Conservation (phyloP, 2,888 invertebrate genomes). For the Drosophila anomelani region DNA sequence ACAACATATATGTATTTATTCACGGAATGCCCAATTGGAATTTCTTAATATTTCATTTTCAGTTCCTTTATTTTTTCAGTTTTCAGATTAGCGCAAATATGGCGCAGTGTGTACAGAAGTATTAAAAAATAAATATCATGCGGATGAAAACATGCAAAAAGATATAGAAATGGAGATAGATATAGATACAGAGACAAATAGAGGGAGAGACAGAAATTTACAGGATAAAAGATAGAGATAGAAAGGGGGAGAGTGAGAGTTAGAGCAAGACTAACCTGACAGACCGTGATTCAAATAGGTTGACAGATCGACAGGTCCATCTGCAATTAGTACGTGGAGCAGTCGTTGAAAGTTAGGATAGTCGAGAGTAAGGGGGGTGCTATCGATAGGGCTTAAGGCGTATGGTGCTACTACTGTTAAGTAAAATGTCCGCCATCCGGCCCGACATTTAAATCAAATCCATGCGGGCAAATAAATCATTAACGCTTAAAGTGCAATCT, state of each 20-base stretch:
- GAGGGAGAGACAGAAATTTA: constrained; percentile 7
- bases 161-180: constrained; percentile 36
- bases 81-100: constrained; percentile 49
- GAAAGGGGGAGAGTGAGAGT: constrained; percentile 12
- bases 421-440: constrained; percentile 1
- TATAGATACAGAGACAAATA: constrained; percentile 18
- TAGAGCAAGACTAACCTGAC: constrained; percentile 83
- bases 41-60: constrained; percentile 26
- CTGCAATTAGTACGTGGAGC: constrained; percentile 81
- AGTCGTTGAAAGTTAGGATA: constrained; percentile 61
- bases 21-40: constrained; percentile 7
- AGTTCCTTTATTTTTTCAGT: constrained; percentile 36
- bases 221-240: constrained; percentile 25
- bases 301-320: constrained; percentile 84
- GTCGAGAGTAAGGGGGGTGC: constrained; percentile 28
- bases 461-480: constrained; percentile 72
- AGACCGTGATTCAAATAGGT: constrained; percentile 85
- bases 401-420: constrained; percentile 12
- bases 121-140: constrained; percentile 59
- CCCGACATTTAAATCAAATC: constrained; percentile 68
- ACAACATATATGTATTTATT: neutral
- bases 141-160: constrained; percentile 63
- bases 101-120: constrained; percentile 41
- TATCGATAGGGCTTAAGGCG: constrained; percentile 6
- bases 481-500: constrained; percentile 72